Evolutionary conservation across 2,888 invertebrate species (phyloP), one percentile per base, ranked within the genome.

Genomic region (Plagodis pulveraria): DNA sequence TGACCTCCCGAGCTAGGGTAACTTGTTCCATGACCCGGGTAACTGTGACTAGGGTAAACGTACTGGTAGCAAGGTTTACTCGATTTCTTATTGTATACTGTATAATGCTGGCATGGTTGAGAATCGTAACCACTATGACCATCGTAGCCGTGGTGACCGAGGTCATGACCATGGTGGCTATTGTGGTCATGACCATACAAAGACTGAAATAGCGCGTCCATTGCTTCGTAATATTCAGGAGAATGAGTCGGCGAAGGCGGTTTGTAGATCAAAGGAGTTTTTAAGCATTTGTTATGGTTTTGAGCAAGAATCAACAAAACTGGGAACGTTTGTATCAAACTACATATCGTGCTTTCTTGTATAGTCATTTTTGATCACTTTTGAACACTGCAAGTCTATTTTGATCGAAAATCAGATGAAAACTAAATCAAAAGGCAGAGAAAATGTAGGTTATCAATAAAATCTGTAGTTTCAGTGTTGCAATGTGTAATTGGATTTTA

Each of bases 201-300:
- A 6, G 71, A 77, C 11, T 89, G 86, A 32, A 91, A 79, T 7
- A 91, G 50, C 0, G 83, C 81, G 40, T 91, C 89, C n/a, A 90
- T 72, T 0, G 91, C 91, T 45, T 87, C 86, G 51, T 91, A 91
- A 41, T 89, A 91, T 40, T 91, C 91, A 0, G 92, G 90, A 0
- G 91, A 78, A 7, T 83, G 88, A 0, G 91, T 91, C 0, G 92
- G 87, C 0, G 67, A 72, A 0, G 92, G 92, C 0, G 90, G 92
- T 41, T 88, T 86, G 56, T 92, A 92, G 0, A 88, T 59, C 0
- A 92, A 72, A 0, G 86, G 91, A 0, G 91, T 91, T 54, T 86
- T 81, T 0, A 91, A 41, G 62, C 92, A 92, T 67, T 71, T 81
- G 5, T 85, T 80, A 9, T 79, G 71, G 11, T 89, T 91, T 54